Conservation (phyloP, 2,888 invertebrate genomes). For the Pteria penguin region DNA sequence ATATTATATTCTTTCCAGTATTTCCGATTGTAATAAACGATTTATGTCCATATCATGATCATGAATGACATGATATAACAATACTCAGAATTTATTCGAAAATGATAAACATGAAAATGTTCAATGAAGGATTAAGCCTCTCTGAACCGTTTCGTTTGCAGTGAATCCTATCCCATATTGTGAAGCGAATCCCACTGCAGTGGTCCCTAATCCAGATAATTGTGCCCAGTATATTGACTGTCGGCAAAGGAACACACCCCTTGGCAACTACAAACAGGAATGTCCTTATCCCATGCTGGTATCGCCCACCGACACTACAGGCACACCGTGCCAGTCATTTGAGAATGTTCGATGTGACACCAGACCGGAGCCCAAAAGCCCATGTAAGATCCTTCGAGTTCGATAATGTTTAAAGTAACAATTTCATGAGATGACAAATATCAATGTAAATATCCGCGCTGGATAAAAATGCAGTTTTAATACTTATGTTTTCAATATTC, state of each 20-base stretch:
- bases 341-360: constrained; percentile 49
- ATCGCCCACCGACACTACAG: constrained; percentile 34
- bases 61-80: no score
- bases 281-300: constrained; percentile 59
- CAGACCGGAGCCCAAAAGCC: constrained; percentile 54
- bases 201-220: constrained; percentile 53
- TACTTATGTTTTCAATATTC: no score
- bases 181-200: constrained; percentile 51
- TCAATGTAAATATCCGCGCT: not conserved
- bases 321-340: constrained; percentile 47
- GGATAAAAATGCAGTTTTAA: not conserved
- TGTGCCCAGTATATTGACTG: constrained; percentile 63
- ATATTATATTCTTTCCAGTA: no score
- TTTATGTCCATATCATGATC: no score
- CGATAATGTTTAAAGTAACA: no score
- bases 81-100: no score
- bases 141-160: no score
- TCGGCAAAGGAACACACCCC: constrained; percentile 52
- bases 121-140: not conserved
- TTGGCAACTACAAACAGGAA: constrained; percentile 57
- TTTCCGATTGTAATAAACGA: no score
- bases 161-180: constrained; percentile 56
- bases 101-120: not conserved
- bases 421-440: not conserved
- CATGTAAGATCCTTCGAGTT: constrained; percentile 56